Conservation (phyloP, 2,888 invertebrate species). For the Pegoplata infirma region DNA sequence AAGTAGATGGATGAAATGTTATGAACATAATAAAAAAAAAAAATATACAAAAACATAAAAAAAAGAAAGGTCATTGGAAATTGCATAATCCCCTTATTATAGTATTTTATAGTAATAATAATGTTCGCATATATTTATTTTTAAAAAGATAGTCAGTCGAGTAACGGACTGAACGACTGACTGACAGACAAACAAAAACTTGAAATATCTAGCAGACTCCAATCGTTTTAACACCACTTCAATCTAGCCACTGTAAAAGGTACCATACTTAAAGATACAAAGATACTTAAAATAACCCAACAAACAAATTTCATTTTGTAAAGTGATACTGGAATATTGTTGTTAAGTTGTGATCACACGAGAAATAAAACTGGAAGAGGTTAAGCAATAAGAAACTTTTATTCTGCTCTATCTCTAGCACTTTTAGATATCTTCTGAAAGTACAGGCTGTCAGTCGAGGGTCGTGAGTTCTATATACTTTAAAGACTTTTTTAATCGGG, state of each 20-base stretch:
- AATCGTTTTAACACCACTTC: neutral
- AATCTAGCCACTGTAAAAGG: slow-evolving; percentile 21
- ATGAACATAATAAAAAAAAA: slow-evolving; percentile 25
- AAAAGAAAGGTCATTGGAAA: slow-evolving; percentile 63
- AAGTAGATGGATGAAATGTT: slow-evolving; percentile 16
- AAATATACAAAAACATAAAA: slow-evolving; percentile 49
- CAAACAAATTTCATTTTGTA: too few species aligned
- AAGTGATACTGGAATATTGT: too few species aligned
- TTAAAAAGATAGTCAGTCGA: neutral
- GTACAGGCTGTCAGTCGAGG: too few species aligned
- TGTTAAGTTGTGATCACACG: too few species aligned
- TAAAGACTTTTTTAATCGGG: too few species aligned
- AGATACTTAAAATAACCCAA: too few species aligned
- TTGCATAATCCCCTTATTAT: slow-evolving; percentile 55
- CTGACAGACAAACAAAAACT: neutral
- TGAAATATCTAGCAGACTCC: slow-evolving; percentile 32
- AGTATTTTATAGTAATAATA: slow-evolving; percentile 19
- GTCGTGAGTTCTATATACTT: too few species aligned
- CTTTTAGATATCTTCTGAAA: too few species aligned
- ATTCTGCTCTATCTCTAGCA: too few species aligned
- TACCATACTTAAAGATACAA: too few species aligned
- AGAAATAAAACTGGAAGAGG: too few species aligned
- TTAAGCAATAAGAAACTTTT: too few species aligned
- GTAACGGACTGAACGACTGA: neutral
- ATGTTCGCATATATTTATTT: neutral